Conservation (phyloP, 2,113 vertebrate genomes). For the human region GRCh38 chr2:95268501-95269000, state of each 20-base stretch:
- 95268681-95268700: neutral
- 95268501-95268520: neutral
- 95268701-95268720: neutral
- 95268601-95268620: neutral
- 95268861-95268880: neutral
- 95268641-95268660: too few species aligned
- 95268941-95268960: neutral
- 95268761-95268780: too few species aligned
- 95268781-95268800: neutral
- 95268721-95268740: neutral
- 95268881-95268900: neutral
- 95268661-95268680: neutral
- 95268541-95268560: neutral
- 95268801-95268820: neutral
- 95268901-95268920: neutral
- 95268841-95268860: neutral
- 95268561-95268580: neutral
- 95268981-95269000: neutral
- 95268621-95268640: neutral
- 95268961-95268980: neutral
- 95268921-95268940: too few species aligned
- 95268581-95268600: neutral
- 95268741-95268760: neutral
- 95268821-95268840: rapidly evolving
- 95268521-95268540: neutral